phyloP scores from a whole-genome alignment of 2,797 vertebrate species.

The Graptemys geographica region DNA sequence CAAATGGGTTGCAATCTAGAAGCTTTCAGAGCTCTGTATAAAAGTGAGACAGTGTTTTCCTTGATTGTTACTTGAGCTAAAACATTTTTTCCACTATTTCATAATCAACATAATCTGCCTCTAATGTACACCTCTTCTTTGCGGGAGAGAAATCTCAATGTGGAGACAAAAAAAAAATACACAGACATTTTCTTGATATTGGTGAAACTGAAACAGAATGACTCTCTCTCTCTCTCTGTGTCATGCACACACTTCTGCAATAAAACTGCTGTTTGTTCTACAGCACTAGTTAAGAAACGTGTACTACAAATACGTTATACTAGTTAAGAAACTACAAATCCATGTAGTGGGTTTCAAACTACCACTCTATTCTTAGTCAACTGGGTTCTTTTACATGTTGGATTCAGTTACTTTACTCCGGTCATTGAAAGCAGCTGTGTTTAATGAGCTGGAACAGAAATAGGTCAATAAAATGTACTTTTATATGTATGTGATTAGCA shows the following conservation, averaged over 20 bases:
- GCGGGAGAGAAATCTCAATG: neutral
- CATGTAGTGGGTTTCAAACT: slow-evolving; percentile 46
- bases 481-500: slow-evolving; percentile 49
- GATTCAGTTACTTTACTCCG: slow-evolving; percentile 66
- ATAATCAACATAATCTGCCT: slow-evolving; percentile 24
- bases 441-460: slow-evolving; percentile 76
- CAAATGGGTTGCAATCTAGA: neutral
- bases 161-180: neutral
- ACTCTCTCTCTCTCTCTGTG: neutral
- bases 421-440: slow-evolving; percentile 62
- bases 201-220: neutral
- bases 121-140: neutral
- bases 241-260: fast-evolving
- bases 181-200: neutral
- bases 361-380: neutral
- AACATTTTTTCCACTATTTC: neutral
- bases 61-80: neutral
- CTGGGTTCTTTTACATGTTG: slow-evolving; percentile 39
- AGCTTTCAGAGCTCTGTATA: slow-evolving; percentile 23
- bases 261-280: slow-evolving; percentile 36
- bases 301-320: neutral
- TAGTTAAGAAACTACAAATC: slow-evolving; percentile 46
- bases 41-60: neutral
- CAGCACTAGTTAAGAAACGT: slow-evolving; percentile 23
- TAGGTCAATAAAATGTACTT: slow-evolving; percentile 68